A percentile compares a stretch with the other conserved stretches of the same genome.
Conservation (phyloP, 2,888 invertebrate species). For the Camponotus fellah region DNA sequence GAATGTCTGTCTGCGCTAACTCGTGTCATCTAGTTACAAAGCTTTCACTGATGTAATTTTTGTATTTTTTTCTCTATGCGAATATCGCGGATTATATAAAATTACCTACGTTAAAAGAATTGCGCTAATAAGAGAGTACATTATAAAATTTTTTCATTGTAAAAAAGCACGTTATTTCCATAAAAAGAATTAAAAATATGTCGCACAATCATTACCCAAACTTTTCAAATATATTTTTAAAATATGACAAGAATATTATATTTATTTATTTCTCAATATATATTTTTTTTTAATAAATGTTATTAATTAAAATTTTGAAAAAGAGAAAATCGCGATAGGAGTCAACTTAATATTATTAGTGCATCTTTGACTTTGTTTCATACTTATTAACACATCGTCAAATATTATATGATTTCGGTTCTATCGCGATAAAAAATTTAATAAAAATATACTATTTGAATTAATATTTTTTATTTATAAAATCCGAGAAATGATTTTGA, state of each 20-base stretch:
- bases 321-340: background rate
- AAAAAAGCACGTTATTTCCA: background rate
- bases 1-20: slow-evolving; percentile 45
- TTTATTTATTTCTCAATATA: background rate
- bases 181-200: background rate
- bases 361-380: background rate
- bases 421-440: background rate
- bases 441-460: background rate
- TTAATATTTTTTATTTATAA: background rate
- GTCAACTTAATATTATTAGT: background rate
- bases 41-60: slow-evolving; percentile 30
- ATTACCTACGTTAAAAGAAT: slow-evolving; percentile 40
- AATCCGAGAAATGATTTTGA: background rate
- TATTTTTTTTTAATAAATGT: background rate
- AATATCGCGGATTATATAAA: slow-evolving; percentile 37
- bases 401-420: background rate
- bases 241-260: background rate
- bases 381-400: background rate
- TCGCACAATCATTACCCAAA: background rate
- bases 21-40: slow-evolving; percentile 44
- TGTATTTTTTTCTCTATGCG: slow-evolving; percentile 35
- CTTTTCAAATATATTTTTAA: background rate
- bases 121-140: slow-evolving; percentile 32
- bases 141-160: slow-evolving; percentile 31
- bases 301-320: background rate